Evolutionary conservation across 2,113 vertebrate species (phyloP), one percentile per base, ranked within the genome.

Genomic region (Otocyon megalotis): DNA sequence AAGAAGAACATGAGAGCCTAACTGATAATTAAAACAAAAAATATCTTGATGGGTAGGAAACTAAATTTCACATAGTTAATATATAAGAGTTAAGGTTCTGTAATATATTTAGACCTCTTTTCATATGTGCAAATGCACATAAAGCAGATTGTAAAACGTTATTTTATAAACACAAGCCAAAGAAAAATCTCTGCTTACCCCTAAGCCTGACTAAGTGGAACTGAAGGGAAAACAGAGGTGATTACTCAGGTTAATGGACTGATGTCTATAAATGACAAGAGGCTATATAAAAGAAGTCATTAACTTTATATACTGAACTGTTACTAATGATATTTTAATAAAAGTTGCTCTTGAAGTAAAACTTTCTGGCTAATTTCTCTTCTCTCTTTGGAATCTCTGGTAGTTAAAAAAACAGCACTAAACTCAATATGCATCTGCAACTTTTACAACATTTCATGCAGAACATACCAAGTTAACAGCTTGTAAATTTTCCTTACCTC

Each of bases 21-120:
- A 90, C 43, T 92, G 81, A 90, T 91, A 94, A 79, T 93, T 94
- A 90, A 94, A 91, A 96, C 63, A 32, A 88, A 84, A 97, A 94
- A 67, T 82, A 93, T 94, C 98, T 93, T 97, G 50, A 94, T 94
- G 71, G n/a, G 35, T 85, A 95, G 74, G 67, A 95, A 96, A 95
- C 97, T 88, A 97, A 97, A 96, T 76, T 94, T 82, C 80, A 80
- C 28, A 77, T 69, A 80, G 32, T 69, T 90, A 86, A 88, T 87
- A 92, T 56, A 56, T 43, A 83, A 77, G 13, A 76, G 74, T 65
- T 92, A 85, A 86, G 67, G 8, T 15, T 67, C 8, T 89, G 19
- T 81, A 82, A 92, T 79, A n/a, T 58, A 91, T 95, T 96, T 91
- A 90, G 26, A 89, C 67, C 88, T 95, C 26, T 88, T 93, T 96